Conservation (phyloP, 2,888 invertebrate genomes). For the Nymphalis urticae region DNA sequence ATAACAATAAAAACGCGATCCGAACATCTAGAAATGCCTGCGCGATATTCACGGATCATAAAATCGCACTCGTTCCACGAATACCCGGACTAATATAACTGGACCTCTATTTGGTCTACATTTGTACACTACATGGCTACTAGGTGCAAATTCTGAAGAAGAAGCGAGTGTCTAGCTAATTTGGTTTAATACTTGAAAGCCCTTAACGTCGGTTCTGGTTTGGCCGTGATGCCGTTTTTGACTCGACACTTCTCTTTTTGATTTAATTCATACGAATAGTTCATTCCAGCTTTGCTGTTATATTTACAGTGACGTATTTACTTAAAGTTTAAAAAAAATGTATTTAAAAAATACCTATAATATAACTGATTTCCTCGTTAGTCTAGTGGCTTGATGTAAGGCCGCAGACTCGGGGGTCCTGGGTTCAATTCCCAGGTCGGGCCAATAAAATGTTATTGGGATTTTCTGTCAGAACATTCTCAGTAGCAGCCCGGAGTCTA, state of each 20-base stretch:
- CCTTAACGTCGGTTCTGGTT: slow-evolving; percentile 56
- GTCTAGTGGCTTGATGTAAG: too few species aligned
- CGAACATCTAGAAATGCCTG: slow-evolving; percentile 80
- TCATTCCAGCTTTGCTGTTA: not conserved
- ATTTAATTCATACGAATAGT: slow-evolving; percentile 27
- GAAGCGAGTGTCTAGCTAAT: slow-evolving; percentile 56
- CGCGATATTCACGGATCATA: slow-evolving; percentile 81
- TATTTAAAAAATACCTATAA: too few species aligned
- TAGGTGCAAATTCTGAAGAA: slow-evolving; percentile 48
- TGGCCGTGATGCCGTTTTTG: slow-evolving; percentile 61
- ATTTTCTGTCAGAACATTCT: too few species aligned
- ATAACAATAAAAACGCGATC: slow-evolving; percentile 82
- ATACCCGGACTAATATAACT: slow-evolving; percentile 68
- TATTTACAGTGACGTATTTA: too few species aligned
- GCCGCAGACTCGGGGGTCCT: too few species aligned
- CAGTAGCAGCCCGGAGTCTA: too few species aligned
- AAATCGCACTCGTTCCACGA: slow-evolving; percentile 72
- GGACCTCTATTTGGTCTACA: slow-evolving; percentile 58
- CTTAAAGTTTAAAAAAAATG: too few species aligned
- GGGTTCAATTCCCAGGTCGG: too few species aligned
- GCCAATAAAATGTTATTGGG: too few species aligned
- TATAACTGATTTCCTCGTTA: too few species aligned
- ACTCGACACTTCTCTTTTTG: slow-evolving; percentile 45
- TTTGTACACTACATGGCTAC: slow-evolving; percentile 50
- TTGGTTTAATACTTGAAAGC: slow-evolving; percentile 62